Evolutionary conservation across 2,888 invertebrate genomes (phyloP), one percentile per base, ranked within the genome.

Genomic region (Aspidapion aeneum): DNA sequence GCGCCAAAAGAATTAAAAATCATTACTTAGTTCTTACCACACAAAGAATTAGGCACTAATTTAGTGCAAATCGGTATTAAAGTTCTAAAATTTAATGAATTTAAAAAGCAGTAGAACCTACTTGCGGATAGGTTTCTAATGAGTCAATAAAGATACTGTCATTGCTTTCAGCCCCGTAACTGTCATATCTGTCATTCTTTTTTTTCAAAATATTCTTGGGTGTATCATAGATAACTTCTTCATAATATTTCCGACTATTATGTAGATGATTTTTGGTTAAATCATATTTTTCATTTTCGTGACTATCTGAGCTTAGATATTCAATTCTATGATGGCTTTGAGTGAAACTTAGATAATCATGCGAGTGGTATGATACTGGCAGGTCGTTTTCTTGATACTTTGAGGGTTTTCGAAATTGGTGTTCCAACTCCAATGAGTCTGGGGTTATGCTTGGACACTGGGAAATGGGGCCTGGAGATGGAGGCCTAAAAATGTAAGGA

Each of bases 401-500:
- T 19, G 55, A 21, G 5, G 50, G 55, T 61, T 52, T 62, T 16
- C 18, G 21, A 49, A 17, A 35, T 20, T 35, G 35, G 12, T 64
- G 1, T 55, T 72, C 69, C 1, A 73, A 64, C 71, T 80, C 79
- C 52, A 80, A 64, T 2, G 80, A 80, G 69, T 80, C 80, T 3
- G 79, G 79, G 17, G 78, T 76, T 62, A 79, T 78, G 60, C 78
- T 79, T 19, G 63, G 54, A 50, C 58, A 55, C 12, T 63, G 61
- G 57, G 58, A 55, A 52, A 63, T 63, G 52, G 63, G 63, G 21
- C 20, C 62, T 55, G 60, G 60, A 50, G 65, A 63, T 18, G 62
- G 60, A 17, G 59, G n/a, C 49, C 64, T 66, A 54, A 16, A 65
- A 62, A 55, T 56, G 20, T 7, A 35, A 35, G 3, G 35, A 35